Percentiles rank a stretch among this genome's conserved stretches.
Evolutionary conservation across 2,888 invertebrate genomes (phyloP).

Genomic region (Myopa tessellatipennis): DNA sequence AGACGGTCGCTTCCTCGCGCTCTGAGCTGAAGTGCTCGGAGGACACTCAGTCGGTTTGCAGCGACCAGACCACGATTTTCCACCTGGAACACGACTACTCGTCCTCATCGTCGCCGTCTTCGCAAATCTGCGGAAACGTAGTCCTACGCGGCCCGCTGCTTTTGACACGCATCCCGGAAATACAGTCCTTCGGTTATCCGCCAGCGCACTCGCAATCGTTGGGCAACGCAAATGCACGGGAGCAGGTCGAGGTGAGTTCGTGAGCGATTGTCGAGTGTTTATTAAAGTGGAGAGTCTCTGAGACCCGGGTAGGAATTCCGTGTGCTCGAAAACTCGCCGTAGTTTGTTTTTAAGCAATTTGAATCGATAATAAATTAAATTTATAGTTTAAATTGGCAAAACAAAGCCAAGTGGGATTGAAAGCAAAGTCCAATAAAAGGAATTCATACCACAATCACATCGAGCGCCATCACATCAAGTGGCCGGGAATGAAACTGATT

Average conservation of each 20-base stretch:
- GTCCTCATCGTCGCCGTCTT: slow-evolving; percentile 50
- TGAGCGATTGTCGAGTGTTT: not conserved
- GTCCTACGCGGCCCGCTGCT: slow-evolving; percentile 48
- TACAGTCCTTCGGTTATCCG: slow-evolving; percentile 59
- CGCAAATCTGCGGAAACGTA: slow-evolving; percentile 45
- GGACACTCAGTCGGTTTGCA: slow-evolving; percentile 54
- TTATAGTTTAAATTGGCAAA: not conserved
- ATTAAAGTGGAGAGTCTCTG: not conserved
- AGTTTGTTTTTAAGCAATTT: not conserved
- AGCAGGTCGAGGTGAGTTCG: slow-evolving; percentile 45
- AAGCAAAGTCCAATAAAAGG: not conserved
- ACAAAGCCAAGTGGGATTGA: not conserved
- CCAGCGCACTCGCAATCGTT: slow-evolving; percentile 44
- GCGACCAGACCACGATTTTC: slow-evolving; percentile 54
- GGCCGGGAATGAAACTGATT: slow-evolving; percentile 8
- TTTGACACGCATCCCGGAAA: slow-evolving; percentile 56
- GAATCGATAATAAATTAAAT: not conserved
- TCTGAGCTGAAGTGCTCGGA: slow-evolving; percentile 48
- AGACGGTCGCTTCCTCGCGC: slow-evolving; percentile 49
- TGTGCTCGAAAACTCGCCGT: not conserved
- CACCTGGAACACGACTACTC: slow-evolving; percentile 53
- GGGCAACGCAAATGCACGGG: slow-evolving; percentile 54
- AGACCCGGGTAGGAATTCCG: not conserved
- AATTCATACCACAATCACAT: not conserved
- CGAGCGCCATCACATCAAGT: slow-evolving; percentile 10